Conservation (phyloP, 2,797 vertebrate species). For the Centropyge bicolor region DNA sequence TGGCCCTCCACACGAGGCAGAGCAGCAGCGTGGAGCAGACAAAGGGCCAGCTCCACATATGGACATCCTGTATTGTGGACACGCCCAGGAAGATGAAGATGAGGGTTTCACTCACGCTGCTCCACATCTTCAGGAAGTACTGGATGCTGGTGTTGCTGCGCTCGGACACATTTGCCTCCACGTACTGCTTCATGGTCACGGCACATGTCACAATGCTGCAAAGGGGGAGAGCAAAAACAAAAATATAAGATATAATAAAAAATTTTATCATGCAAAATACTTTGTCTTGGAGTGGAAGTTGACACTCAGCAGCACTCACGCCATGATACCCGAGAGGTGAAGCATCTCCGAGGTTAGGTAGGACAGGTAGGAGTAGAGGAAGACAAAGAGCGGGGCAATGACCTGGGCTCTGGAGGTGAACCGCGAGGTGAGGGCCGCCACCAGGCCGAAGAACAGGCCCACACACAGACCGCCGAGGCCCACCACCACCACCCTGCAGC, state of each 20-base stretch:
- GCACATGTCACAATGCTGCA: constrained; percentile 88
- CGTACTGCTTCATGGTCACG: constrained; percentile 89
- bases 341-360: constrained; percentile 92
- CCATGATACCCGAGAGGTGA: constrained; percentile 89
- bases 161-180: constrained; percentile 91
- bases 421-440: constrained; percentile 85
- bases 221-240: background rate
- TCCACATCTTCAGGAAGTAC: constrained; percentile 97
- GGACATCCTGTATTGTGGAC: constrained; percentile 90
- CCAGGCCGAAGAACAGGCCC: constrained; percentile 86
- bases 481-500: constrained; percentile 86
- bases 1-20: constrained; percentile 91
- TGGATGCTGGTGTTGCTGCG: constrained; percentile 95
- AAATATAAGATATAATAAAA: background rate
- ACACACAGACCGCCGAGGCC: constrained; percentile 87
- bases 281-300: background rate
- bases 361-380: constrained; percentile 90
- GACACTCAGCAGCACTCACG: constrained; percentile 79
- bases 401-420: constrained; percentile 89
- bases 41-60: constrained; percentile 92
- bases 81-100: constrained; percentile 96
- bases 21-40: constrained; percentile 92
- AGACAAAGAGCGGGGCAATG: constrained; percentile 90
- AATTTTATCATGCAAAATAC: background rate
- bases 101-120: constrained; percentile 93